Conservation (phyloP, 1,140 invertebrate species). For the Orius insidiosus region DNA sequence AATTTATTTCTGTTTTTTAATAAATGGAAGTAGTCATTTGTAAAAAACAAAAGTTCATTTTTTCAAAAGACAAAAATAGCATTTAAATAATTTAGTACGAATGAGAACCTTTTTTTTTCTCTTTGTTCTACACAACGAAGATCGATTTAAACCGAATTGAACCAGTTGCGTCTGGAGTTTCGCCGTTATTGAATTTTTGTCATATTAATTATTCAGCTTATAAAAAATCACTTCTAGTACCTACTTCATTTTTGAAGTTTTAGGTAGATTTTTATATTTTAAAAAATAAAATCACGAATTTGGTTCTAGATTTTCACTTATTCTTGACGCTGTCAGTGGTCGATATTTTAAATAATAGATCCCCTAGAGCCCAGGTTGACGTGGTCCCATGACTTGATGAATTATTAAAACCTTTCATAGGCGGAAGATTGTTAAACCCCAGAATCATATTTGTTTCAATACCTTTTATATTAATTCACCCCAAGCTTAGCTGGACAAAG, state of each 20-base stretch:
- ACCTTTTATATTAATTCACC: no score
- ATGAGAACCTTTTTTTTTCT: no score
- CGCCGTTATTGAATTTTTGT: not conserved
- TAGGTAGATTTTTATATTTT: no score
- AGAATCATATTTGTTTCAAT: not conserved
- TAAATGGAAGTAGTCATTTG: no score
- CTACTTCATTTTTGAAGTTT: no score
- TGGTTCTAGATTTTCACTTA: not conserved
- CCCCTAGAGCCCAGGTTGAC: not conserved
- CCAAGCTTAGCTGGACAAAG: not conserved
- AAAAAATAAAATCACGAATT: not conserved
- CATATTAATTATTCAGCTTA: not conserved
- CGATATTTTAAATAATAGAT: slow-evolving; percentile 6
- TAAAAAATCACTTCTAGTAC: no score
- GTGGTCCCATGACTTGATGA: not conserved
- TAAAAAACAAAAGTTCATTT: no score
- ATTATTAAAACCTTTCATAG: not conserved
- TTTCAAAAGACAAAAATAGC: no score
- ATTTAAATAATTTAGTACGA: no score
- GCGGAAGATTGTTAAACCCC: not conserved
- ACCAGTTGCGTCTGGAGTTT: not conserved
- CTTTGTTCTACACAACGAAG: no score
- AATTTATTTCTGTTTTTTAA: no score
- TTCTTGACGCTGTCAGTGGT: not conserved
- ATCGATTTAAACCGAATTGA: not conserved